phyloP scores from a whole-genome alignment of 2,888 invertebrate genomes.

The Ormyrus labotus region DNA sequence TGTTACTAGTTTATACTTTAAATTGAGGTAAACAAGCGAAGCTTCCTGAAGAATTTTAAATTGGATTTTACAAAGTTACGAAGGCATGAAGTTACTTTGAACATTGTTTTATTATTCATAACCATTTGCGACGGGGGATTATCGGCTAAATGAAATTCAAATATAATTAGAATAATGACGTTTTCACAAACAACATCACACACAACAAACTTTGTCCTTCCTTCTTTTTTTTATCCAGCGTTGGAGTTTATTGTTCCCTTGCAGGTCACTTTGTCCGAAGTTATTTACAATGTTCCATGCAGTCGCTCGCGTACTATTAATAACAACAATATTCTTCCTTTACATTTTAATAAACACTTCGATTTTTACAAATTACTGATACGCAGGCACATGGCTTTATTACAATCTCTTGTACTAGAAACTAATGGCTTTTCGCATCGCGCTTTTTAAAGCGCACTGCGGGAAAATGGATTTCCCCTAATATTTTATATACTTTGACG shows the following conservation, averaged over 20 bases:
- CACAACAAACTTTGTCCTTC: background rate
- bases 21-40: conserved; percentile 39
- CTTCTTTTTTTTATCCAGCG: background rate
- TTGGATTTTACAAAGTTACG: conserved; percentile 40
- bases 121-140: conserved; percentile 4
- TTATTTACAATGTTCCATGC: conserved; percentile 37
- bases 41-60: conserved; percentile 49
- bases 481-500: too few species aligned
- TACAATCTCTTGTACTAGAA: too few species aligned
- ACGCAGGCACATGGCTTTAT: too few species aligned
- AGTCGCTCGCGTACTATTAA: background rate
- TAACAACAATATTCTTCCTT: background rate
- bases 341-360: background rate
- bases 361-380: background rate
- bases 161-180: conserved; percentile 38
- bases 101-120: conserved; percentile 47
- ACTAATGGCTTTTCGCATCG: too few species aligned
- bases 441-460: too few species aligned
- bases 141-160: conserved; percentile 46
- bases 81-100: conserved; percentile 24
- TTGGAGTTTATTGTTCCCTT: background rate
- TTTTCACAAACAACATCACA: conserved; percentile 14
- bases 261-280: background rate
- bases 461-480: too few species aligned
- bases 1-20: conserved; percentile 42